Evolutionary conservation across 2,797 vertebrate species (phyloP).

Genomic region (Sciurus vulgaris): DNA sequence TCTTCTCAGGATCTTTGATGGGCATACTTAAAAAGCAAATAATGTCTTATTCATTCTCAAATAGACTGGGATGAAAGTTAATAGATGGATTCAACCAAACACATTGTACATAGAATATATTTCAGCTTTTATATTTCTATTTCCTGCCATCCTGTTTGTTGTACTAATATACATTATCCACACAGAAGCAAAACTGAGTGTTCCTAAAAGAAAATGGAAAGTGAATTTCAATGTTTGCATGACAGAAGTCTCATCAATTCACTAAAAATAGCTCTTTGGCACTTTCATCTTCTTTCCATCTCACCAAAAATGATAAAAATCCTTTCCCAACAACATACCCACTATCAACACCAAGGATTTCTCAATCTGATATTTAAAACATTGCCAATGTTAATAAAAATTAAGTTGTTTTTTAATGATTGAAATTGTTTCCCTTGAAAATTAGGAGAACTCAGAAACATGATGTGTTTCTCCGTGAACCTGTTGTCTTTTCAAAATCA

Average conservation of each 20-base stretch:
- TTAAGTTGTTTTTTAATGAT: neutral
- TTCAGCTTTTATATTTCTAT: slow-evolving; percentile 58
- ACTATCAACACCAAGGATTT: neutral
- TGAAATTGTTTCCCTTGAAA: neutral
- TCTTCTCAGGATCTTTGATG: slow-evolving; percentile 56
- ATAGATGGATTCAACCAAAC: slow-evolving; percentile 16
- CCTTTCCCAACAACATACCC: neutral
- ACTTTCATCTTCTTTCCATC: neutral
- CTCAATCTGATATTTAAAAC: neutral
- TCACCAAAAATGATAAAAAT: neutral
- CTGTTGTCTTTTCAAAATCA: neutral
- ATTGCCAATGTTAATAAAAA: neutral
- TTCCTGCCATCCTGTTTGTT: neutral
- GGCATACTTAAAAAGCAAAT: slow-evolving; percentile 65
- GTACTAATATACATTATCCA: neutral
- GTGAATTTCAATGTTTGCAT: slow-evolving; percentile 31
- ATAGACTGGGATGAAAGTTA: slow-evolving; percentile 54
- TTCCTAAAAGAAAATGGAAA: neutral
- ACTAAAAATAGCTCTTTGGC: slow-evolving; percentile 1
- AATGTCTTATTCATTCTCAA: slow-evolving; percentile 56
- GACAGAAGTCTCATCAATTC: slow-evolving; percentile 43
- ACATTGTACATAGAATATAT: neutral
- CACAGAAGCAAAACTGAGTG: neutral
- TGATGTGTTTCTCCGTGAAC: neutral
- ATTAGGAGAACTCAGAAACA: neutral